These are phyloP conservation scores for Cynopterus brachyotis DNA, from an alignment of 2,113 vertebrate species.

Conservation along the genomic window DNA sequence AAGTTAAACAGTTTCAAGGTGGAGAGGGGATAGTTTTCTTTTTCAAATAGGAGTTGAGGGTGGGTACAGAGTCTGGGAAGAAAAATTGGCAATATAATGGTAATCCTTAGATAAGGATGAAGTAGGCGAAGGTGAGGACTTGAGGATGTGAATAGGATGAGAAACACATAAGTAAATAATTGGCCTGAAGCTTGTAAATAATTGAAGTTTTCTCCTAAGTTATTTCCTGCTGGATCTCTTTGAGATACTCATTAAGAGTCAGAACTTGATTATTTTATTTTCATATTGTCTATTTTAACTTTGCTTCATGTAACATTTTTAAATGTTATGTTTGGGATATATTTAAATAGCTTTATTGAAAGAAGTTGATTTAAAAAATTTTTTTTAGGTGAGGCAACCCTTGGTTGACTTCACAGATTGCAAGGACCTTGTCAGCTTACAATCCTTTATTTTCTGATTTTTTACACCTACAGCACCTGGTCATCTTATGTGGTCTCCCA, in stretches of 20 bases:
- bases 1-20: background rate
- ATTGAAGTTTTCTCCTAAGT: background rate
- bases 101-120: background rate
- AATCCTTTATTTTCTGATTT: too few relatives aligned
- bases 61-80: background rate
- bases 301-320: background rate
- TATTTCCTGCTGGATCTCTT: background rate
- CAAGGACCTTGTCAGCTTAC: too few relatives aligned
- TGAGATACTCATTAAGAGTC: background rate
- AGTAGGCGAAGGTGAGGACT: background rate
- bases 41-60: background rate
- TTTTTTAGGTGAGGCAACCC: too few relatives aligned
- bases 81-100: background rate
- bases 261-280: slow-evolving; percentile 11
- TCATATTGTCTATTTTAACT: background rate
- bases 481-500: too few relatives aligned
- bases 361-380: background rate
- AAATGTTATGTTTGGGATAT: background rate
- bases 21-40: background rate
- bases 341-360: slow-evolving; percentile 47
- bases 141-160: background rate
- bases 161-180: background rate
- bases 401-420: too few relatives aligned
- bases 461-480: too few relatives aligned
- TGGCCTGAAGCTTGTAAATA: background rate